Conservation (phyloP, 1,140 invertebrate genomes). For the Cepaea nemoralis region DNA sequence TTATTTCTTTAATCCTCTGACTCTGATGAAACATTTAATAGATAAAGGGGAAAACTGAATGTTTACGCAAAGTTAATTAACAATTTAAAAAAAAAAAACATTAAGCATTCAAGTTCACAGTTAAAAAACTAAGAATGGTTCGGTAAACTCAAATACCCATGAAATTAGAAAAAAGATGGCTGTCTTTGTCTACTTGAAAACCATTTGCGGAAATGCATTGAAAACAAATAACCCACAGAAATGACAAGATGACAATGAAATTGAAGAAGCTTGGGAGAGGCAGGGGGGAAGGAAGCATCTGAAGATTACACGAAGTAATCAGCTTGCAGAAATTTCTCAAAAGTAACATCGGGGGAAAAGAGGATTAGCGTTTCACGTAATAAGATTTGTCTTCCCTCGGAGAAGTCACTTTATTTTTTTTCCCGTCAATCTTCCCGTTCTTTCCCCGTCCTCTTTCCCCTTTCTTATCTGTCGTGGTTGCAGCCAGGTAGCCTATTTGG, state of each 20-base stretch:
- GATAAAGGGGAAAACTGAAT: too few species aligned
- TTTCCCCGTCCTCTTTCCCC: neutral
- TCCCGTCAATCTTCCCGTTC: neutral
- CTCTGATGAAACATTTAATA: too few species aligned
- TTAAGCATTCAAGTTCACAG: too few species aligned
- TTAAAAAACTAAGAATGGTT: too few species aligned
- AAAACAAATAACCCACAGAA: neutral
- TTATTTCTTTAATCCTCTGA: too few species aligned
- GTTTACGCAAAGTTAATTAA: too few species aligned
- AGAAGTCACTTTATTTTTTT: neutral
- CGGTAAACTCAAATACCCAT: too few species aligned
- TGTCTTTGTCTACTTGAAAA: neutral
- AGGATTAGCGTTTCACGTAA: constrained; percentile 5
- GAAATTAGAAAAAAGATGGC: neutral
- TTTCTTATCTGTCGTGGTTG: too few species aligned
- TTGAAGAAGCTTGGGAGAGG: neutral
- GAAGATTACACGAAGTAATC: constrained; percentile 6
- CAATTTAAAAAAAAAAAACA: too few species aligned
- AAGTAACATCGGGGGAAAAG: constrained; percentile 10
- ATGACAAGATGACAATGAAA: neutral
- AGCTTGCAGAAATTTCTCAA: neutral
- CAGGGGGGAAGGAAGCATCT: neutral
- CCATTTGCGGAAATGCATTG: neutral
- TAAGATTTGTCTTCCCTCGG: neutral
- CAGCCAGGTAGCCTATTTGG: too few species aligned